phyloP scores from a whole-genome alignment of 2,888 invertebrate genomes.

The Tillus elongatus region DNA sequence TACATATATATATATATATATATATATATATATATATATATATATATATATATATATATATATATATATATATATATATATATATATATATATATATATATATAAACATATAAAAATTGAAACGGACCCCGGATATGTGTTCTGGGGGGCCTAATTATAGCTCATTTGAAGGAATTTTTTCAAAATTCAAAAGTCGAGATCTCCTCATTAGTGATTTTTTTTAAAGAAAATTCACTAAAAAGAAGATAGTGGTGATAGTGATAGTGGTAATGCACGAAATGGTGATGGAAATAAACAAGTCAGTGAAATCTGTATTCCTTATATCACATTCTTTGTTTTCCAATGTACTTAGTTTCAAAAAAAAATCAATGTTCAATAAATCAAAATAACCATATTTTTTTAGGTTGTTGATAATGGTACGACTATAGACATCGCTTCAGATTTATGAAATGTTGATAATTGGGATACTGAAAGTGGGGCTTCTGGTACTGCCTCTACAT shows the following conservation, averaged over 20 bases:
- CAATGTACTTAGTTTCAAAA: slow-evolving; percentile 6
- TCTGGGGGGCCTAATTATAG: too few species aligned
- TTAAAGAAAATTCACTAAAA: too few species aligned
- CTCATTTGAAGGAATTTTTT: too few species aligned
- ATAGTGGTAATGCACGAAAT: slow-evolving; percentile 6
- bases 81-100: too few species aligned
- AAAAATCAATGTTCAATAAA: slow-evolving; percentile 5
- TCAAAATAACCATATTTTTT: slow-evolving; percentile 5
- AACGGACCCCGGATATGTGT: too few species aligned
- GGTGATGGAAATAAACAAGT: slow-evolving; percentile 7
- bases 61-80: too few species aligned
- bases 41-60: too few species aligned
- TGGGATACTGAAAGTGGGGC: slow-evolving; percentile 7
- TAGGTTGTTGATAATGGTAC: background rate
- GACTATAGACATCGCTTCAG: slow-evolving; percentile 1
- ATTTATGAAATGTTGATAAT: slow-evolving; percentile 6
- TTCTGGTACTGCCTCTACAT: slow-evolving; percentile 7
- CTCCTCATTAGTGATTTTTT: too few species aligned
- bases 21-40: too few species aligned
- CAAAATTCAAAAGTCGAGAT: too few species aligned
- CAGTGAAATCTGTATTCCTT: slow-evolving; percentile 9
- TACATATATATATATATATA: too few species aligned
- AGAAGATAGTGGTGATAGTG: slow-evolving; percentile 4
- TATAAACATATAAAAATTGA: too few species aligned
- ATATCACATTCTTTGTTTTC: slow-evolving; percentile 7